These are phyloP conservation scores for Selene dorsalis DNA, from an alignment of 2,797 vertebrate species.

Conservation along the genomic window DNA sequence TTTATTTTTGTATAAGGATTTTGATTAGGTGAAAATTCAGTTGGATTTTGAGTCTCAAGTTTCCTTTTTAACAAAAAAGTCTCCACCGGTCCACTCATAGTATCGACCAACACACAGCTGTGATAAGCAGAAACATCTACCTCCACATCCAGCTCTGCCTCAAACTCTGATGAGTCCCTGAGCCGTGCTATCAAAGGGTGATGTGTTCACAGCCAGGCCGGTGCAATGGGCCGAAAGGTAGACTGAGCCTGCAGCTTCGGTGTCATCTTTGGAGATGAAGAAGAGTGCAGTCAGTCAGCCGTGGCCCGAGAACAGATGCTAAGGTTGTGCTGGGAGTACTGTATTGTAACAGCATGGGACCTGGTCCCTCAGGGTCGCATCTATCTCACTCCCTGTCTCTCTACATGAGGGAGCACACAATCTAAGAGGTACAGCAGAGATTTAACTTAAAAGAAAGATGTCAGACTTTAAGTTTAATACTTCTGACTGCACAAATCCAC, in stretches of 20 bases:
- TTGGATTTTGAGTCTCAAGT: too few species aligned
- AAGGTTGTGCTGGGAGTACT: slow-evolving; percentile 26
- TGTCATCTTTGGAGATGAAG: slow-evolving; percentile 11
- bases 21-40: too few species aligned
- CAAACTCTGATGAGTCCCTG: neutral
- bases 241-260: slow-evolving; percentile 7
- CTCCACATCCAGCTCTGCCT: neutral
- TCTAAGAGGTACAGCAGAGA: neutral
- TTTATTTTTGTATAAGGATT: too few species aligned
- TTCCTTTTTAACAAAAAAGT: too few species aligned
- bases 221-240: slow-evolving; percentile 15
- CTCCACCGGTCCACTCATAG: too few species aligned
- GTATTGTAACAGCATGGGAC: slow-evolving; percentile 7
- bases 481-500: slow-evolving; percentile 27
- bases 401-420: slow-evolving; percentile 1
- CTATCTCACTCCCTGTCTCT: slow-evolving; percentile 13
- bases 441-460: neutral
- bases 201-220: neutral
- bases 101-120: neutral
- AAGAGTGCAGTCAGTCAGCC: slow-evolving; percentile 30
- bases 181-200: neutral
- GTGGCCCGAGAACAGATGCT: slow-evolving; percentile 27
- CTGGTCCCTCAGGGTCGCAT: slow-evolving; percentile 12
- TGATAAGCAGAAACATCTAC: slow-evolving; percentile 5
- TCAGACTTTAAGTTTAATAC: slow-evolving; percentile 19